Base-by-base conservation (phyloP, 2,797 vertebrate genomes). In the Danio choprae region DNA sequence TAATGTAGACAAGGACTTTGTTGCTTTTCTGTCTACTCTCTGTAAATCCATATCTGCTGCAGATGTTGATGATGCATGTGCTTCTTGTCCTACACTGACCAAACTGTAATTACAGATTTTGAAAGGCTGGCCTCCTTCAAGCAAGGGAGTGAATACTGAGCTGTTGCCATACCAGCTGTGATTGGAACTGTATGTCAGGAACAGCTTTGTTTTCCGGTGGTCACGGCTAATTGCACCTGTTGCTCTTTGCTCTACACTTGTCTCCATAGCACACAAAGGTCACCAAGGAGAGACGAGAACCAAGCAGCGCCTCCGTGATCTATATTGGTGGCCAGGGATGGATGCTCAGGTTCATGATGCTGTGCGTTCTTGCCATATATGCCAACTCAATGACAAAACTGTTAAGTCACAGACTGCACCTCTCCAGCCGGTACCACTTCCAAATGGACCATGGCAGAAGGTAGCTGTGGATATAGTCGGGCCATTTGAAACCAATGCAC, bases 371-470 rank as follows among this genome's bases (percentile, higher is more conserved):
- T 64, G 73, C 18, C 8, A 9, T 2, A 0, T 18, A 1, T 63
- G 46, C 41, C 22, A 75, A n/a, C 6, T 29, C 41, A 38, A 63
- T 51, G 73, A 75, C 16, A 75, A 36, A 44, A 40, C 8, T 12
- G 60, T 50, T 0, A 51, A 41, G 10, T 13, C 20, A 16, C 11
- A 18, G 18, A 15, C 44, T 18, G 38, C 69, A 55, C 36, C 69
- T 3, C 43, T 74, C 15, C 41, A 48, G 16, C 22, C 22, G 10
- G 58, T 62, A 12, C 43, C 11, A 9, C 4, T 62, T 4, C 43
- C 44, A 22, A 11, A 9, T 72, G 51, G 15, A 51, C 18, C 53
- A 20, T 59, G 71, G 55, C 3, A 41, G 12, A 51, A 77, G 29
- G 29, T 29, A 3, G 29, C 29, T 29, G 29, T 29, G 29, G 29